Evolutionary conservation across 2,888 invertebrate species (phyloP).

Genomic region (Agonum fuliginosum): DNA sequence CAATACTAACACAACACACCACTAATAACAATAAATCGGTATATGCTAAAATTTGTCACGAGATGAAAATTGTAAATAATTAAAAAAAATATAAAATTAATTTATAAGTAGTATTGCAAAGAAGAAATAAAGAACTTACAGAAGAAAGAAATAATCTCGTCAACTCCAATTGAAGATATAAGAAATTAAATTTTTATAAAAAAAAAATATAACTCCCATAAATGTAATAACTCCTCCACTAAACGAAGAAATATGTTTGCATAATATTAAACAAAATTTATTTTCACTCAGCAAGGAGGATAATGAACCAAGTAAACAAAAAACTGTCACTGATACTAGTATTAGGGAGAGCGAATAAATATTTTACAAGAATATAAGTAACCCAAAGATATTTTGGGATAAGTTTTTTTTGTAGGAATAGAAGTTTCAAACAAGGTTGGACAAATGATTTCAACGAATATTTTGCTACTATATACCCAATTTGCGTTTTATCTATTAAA

Average conservation of each 20-base stretch:
- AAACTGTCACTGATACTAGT: neutral
- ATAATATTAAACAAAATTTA: neutral
- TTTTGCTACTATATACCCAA: neutral
- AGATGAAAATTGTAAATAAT: neutral
- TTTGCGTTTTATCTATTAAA: neutral
- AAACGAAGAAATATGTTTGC: neutral
- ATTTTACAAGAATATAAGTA: neutral
- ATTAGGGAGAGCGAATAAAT: neutral
- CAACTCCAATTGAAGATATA: neutral
- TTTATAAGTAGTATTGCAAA: neutral
- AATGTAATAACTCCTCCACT: neutral
- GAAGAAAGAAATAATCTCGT: neutral
- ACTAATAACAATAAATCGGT: neutral
- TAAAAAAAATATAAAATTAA: neutral
- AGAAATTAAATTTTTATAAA: neutral
- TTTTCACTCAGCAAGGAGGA: neutral
- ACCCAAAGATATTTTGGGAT: neutral
- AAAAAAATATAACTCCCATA: neutral
- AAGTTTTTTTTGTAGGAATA: neutral
- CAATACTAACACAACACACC: too few species aligned
- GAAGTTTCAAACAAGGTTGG: neutral
- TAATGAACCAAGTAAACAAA: neutral
- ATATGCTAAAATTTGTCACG: neutral
- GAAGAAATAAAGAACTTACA: neutral
- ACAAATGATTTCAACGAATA: slow-evolving; percentile 4